A percentile compares a stretch with the other conserved stretches of the same genome.
These are phyloP conservation scores for Stichopus chloronotus DNA, from an alignment of 35 echinoderm and acorn worm genomes.

Conservation along the genomic window DNA sequence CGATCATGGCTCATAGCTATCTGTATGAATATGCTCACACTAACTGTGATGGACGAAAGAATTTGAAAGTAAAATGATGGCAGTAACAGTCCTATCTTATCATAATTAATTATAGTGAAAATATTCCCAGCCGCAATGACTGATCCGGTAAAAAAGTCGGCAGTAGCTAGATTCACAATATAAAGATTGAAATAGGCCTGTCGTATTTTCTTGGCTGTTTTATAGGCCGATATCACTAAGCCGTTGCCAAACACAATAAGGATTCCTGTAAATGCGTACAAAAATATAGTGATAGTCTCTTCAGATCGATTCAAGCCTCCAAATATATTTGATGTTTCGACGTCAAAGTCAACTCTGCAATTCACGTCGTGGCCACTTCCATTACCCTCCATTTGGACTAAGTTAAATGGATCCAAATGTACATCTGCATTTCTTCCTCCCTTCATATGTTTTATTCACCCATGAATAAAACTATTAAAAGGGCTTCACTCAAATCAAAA, in stretches of 20 bases:
- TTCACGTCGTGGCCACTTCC: neutral
- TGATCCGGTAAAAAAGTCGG: neutral
- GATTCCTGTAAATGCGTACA: neutral
- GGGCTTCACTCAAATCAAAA: too few species aligned
- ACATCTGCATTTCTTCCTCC: too few species aligned
- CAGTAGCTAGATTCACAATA: slow-evolving; percentile 6
- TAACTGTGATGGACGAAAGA: too few species aligned
- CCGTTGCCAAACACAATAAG: neutral
- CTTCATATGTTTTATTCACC: too few species aligned
- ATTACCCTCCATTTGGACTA: neutral
- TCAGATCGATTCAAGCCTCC: neutral
- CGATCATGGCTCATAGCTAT: slow-evolving; percentile 17
- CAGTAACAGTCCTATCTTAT: too few species aligned
- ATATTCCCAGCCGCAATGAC: neutral
- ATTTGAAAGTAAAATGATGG: too few species aligned
- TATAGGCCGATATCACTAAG: neutral
- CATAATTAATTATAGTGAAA: neutral
- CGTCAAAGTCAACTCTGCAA: neutral
- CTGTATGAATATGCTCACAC: neutral
- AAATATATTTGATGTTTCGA: neutral
- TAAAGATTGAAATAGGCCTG: slow-evolving; percentile 15
- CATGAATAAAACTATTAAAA: too few species aligned
- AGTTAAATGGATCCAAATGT: too few species aligned
- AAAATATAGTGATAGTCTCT: neutral
- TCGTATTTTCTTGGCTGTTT: neutral